Evolutionary conservation across 2,888 invertebrate species (phyloP), one percentile per base, ranked within the genome.

Genomic region (Drosophila testacea): DNA sequence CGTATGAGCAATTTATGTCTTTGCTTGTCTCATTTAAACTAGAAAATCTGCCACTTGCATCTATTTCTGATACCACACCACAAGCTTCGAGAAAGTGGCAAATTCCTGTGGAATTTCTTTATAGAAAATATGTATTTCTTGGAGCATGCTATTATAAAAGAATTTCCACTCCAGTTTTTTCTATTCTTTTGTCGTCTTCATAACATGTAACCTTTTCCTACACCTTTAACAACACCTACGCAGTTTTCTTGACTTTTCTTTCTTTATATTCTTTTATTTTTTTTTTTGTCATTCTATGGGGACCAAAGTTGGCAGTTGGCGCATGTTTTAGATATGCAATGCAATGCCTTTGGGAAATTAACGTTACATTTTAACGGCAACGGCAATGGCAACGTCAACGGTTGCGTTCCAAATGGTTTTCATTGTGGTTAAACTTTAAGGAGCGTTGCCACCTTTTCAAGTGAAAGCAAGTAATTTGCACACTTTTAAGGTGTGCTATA

Each of bases 271-370:
- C 4, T 3, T 6, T n/a, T 7, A 6, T 28, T 2, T 34, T 6
- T 34, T 6, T 46, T 28, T 16, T 13, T 7, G 65, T 47, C 46
- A n/a, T 39, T 16, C 57, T 50, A 39, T 42, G 59, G 61, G 64
- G 57, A 57, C 11, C 69, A 55, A 61, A 32, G 59, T 55, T 66
- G 80, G 74, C 48, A 60, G 59, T 62, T 69, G 79, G 69, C 81
- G 69, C 73, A 77, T 73, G 73, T 71, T 77, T 88, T 74, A 79
- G 83, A 74, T 83, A 85, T 83, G 87, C 87, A 83, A 48, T 76
- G 69, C 47, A 64, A 75, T 73, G 69, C 88, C 88, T 73, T 69
- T 69, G 83, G 83, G 83, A 83, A 83, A 83, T 83, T 88, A 83
- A 73, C 83, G 69, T 62, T 71, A 88, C 75, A 82, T 80, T 80